Conservation (phyloP, 2,113 vertebrate genomes). For the Canis aureus region DNA sequence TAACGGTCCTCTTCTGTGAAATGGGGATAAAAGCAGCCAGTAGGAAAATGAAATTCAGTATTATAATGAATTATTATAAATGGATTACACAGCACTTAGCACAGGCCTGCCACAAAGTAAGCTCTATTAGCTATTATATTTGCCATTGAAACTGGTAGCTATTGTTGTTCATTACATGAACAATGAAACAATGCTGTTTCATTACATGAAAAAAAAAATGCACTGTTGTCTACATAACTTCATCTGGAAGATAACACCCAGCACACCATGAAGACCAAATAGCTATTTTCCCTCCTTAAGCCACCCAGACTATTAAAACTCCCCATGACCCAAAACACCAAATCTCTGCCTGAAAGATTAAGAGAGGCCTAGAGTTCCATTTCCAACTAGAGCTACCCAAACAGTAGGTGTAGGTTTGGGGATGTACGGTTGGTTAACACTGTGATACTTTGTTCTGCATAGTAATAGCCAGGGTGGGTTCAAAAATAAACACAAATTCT, state of each 20-base stretch:
- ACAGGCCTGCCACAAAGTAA: background rate
- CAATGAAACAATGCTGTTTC: background rate
- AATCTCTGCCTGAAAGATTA: background rate
- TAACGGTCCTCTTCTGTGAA: background rate
- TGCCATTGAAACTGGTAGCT: conserved; percentile 25
- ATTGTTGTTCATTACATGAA: background rate
- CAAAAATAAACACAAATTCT: conserved; percentile 33
- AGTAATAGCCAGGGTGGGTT: background rate
- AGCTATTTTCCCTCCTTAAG: background rate
- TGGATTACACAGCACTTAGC: background rate
- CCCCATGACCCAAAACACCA: background rate
- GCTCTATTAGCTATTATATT: background rate
- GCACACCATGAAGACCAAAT: background rate
- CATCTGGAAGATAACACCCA: background rate
- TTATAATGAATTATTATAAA: conserved; percentile 26
- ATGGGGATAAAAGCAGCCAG: background rate
- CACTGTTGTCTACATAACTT: background rate
- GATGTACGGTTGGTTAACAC: background rate
- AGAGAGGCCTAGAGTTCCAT: background rate
- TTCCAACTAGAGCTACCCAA: background rate
- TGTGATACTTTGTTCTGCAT: background rate
- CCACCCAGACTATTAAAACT: background rate
- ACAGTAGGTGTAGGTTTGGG: background rate
- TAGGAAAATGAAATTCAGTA: background rate
- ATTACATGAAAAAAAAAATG: conserved; percentile 4